Evolutionary conservation across 2,888 invertebrate species (phyloP).

Genomic region (Sarcophaga caerulescens): DNA sequence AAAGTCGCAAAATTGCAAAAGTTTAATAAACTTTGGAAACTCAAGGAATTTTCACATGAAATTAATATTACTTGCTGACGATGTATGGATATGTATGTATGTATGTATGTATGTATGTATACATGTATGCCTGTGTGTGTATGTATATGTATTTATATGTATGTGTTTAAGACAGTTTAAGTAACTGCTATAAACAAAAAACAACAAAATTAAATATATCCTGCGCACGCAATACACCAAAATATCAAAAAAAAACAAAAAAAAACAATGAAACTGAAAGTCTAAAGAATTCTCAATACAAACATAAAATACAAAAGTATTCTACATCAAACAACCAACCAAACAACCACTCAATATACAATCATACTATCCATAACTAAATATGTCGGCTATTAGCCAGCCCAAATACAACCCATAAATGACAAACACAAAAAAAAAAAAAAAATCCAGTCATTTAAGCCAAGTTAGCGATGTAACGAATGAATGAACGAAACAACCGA

Average conservation of each 20-base stretch:
- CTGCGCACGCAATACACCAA: slow-evolving; percentile 64
- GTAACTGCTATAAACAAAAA: slow-evolving; percentile 10
- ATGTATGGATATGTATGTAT: not conserved
- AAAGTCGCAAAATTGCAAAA: not conserved
- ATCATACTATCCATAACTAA: not conserved
- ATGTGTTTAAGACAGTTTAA: not conserved
- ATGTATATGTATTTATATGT: not conserved
- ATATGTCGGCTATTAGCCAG: not conserved
- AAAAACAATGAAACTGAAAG: slow-evolving; percentile 7
- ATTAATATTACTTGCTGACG: too few relatives aligned
- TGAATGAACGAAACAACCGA: slow-evolving; percentile 5
- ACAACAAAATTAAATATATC: slow-evolving; percentile 38
- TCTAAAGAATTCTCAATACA: not conserved
- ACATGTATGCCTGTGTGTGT: too few relatives aligned
- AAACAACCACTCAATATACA: not conserved
- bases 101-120: not conserved
- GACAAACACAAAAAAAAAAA: not conserved
- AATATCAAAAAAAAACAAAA: not conserved
- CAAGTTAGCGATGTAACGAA: not conserved
- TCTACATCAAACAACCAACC: not conserved
- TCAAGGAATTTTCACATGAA: too few relatives aligned
- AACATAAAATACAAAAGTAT: not conserved
- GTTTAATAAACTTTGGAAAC: too few relatives aligned
- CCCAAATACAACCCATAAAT: not conserved
- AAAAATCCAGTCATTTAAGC: not conserved